phyloP scores from a whole-genome alignment of 2,797 vertebrate species.

The Acipenser ruthenus region DNA sequence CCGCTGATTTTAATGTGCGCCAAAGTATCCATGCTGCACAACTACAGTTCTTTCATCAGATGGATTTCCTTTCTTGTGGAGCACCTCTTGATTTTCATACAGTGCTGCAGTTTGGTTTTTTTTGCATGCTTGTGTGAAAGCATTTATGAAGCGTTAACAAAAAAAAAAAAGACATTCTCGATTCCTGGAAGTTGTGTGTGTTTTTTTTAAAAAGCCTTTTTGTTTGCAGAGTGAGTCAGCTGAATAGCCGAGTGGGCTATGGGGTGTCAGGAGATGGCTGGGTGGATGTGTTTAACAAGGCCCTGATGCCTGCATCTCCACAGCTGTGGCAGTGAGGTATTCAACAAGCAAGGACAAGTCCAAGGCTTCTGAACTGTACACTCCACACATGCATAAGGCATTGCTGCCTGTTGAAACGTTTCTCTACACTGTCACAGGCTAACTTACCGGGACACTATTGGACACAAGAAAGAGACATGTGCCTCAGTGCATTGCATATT shows the following conservation, averaged over 20 bases:
- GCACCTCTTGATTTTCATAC: too few species aligned
- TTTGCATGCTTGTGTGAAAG: constrained; percentile 6
- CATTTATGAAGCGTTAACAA: not conserved
- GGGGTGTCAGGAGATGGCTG: constrained; percentile 1
- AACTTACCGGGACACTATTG: too few species aligned
- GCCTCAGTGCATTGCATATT: too few species aligned
- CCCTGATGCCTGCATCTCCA: not conserved
- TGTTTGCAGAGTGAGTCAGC: constrained; percentile 20
- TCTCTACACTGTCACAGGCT: too few species aligned
- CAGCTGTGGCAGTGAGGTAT: constrained; percentile 14
- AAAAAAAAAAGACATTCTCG: too few species aligned
- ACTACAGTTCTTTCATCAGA: too few species aligned
- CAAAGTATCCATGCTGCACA: too few species aligned
- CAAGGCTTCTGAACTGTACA: not conserved
- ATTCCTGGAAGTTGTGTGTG: not conserved
- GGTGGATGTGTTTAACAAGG: constrained; percentile 7
- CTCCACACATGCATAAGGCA: not conserved
- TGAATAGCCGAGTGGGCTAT: not conserved
- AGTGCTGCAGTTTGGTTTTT: too few species aligned
- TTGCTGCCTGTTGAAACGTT: too few species aligned
- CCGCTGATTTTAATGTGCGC: too few species aligned
- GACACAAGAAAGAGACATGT: too few species aligned
- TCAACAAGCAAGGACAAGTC: constrained; percentile 13
- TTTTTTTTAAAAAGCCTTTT: not conserved
- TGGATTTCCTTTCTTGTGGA: too few species aligned